A percentile compares a stretch with the other conserved stretches of the same genome.
Evolutionary conservation across 2,888 invertebrate species (phyloP).

Genomic region (Caenorhabditis sp.): DNA sequence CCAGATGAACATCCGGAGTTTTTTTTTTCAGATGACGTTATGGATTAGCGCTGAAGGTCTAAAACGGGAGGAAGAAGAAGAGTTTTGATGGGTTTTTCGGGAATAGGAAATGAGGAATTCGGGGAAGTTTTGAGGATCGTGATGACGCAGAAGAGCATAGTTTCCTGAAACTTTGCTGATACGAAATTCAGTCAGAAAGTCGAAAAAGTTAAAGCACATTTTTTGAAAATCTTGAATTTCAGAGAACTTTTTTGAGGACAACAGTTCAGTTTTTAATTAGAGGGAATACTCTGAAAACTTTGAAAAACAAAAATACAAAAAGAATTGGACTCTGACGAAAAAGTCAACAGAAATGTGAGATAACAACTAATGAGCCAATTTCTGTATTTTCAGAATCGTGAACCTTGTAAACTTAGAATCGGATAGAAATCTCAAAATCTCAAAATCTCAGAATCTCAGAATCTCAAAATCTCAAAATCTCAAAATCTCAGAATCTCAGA

Average conservation of each 20-base stretch:
- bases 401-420: too few relatives aligned
- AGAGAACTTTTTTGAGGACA: not conserved
- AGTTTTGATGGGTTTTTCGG: slow-evolving; percentile 30
- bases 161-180: not conserved
- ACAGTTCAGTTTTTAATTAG: too few relatives aligned
- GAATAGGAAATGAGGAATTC: slow-evolving; percentile 31
- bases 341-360: too few relatives aligned
- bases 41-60: not conserved
- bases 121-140: not conserved
- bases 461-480: not conserved
- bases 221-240: not conserved
- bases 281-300: too few relatives aligned
- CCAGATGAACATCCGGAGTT: not conserved
- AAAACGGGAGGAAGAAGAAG: not conserved
- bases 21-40: slow-evolving; percentile 7
- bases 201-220: not conserved
- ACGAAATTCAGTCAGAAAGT: not conserved
- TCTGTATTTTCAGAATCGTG: too few relatives aligned
- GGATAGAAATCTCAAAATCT: too few relatives aligned
- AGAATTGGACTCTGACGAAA: too few relatives aligned
- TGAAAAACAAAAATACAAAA: too few relatives aligned
- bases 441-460: not conserved
- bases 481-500: not conserved
- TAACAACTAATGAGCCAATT: too few relatives aligned
- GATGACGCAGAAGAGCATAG: not conserved